These are phyloP conservation scores for Hypena proboscidalis DNA, from an alignment of 2,888 invertebrate species.

Conservation along the genomic window DNA sequence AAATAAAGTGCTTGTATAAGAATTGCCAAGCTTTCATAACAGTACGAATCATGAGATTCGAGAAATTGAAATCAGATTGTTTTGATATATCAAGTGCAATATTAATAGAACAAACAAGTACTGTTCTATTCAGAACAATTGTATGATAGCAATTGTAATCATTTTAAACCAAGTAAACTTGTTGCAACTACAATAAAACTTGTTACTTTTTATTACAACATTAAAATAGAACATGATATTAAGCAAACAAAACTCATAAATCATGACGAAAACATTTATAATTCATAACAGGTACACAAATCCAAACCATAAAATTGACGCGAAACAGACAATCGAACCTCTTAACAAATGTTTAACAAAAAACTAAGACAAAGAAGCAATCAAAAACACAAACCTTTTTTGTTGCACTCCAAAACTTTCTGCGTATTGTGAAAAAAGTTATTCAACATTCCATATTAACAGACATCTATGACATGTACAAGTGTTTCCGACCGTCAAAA, in stretches of 20 bases:
- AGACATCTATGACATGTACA: constrained; percentile 82
- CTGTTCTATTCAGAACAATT: no score
- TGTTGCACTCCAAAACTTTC: constrained; percentile 60
- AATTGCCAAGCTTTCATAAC: no score
- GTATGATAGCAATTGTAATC: no score
- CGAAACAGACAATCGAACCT: constrained; percentile 17
- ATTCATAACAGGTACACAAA: constrained; percentile 14
- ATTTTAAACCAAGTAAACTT: no score
- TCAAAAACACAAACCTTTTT: constrained; percentile 62
- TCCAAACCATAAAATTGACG: constrained; percentile 18
- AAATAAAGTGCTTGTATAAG: no score
- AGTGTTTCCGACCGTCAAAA: constrained; percentile 63
- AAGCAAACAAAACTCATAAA: neutral
- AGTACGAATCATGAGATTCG: no score
- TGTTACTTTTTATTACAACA: neutral
- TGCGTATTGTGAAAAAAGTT: constrained; percentile 67
- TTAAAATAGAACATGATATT: no score
- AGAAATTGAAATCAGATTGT: no score
- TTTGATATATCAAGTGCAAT: no score
- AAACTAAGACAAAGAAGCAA: constrained; percentile 63
- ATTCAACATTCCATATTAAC: constrained; percentile 75
- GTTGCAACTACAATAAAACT: no score
- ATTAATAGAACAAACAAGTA: no score
- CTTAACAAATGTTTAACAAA: constrained; percentile 42
- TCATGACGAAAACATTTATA: neutral